These are phyloP conservation scores for Bombycilla garrulus DNA, from an alignment of 2,113 vertebrate genomes.

Conservation along the genomic window DNA sequence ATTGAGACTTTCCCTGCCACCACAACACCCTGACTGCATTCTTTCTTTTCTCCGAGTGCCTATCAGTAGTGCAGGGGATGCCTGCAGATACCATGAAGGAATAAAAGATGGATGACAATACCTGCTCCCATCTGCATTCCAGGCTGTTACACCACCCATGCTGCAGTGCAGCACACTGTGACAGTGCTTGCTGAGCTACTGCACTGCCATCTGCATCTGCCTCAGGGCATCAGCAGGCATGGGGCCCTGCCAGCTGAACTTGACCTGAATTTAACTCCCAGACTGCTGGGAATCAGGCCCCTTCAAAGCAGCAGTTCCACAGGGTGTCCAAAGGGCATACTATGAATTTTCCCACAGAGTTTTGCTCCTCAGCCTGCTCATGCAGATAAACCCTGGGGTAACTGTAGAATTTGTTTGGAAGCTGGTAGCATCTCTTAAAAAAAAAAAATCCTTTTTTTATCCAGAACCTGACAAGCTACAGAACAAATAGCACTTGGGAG, in stretches of 20 bases:
- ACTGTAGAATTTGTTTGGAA: neutral
- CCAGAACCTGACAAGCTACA: neutral
- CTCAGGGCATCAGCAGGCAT: neutral
- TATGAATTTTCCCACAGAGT: neutral
- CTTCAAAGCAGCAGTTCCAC: neutral
- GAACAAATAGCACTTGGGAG: neutral
- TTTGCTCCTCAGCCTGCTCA: neutral
- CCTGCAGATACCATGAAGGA: neutral
- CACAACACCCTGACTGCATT: fast-evolving
- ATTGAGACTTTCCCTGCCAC: neutral
- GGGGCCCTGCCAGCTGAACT: neutral
- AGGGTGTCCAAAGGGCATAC: neutral
- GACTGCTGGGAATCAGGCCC: neutral
- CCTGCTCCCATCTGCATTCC: neutral
- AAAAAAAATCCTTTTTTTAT: neutral
- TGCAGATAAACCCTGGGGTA: neutral
- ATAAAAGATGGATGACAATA: neutral
- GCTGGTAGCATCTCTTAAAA: neutral
- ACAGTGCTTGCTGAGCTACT: neutral
- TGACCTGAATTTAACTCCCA: neutral
- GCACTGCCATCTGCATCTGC: neutral
- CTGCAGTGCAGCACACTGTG: neutral
- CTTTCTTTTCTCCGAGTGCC: neutral
- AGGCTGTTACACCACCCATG: neutral
- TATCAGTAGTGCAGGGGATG: too few species aligned